phyloP scores from a whole-genome alignment of 2,113 vertebrate genomes.

The Mustela lutreola region DNA sequence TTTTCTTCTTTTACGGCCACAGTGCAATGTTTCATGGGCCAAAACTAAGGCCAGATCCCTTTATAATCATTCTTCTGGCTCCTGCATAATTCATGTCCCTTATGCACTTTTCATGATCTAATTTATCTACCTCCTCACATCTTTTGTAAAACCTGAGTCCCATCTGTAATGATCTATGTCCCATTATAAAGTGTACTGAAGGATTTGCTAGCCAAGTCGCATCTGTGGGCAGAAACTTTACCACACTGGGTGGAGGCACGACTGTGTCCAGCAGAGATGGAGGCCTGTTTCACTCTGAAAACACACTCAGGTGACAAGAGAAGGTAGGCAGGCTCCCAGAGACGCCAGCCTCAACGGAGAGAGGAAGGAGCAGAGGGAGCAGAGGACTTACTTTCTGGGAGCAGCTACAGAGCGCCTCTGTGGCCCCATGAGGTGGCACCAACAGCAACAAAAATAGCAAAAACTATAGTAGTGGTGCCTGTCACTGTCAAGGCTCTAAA shows the following conservation, averaged over 20 bases:
- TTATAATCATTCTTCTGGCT: conserved; percentile 88
- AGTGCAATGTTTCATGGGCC: conserved; percentile 86
- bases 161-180: conserved; percentile 87
- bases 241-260: conserved; percentile 64
- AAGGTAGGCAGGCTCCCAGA: not conserved
- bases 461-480: rapidly evolving
- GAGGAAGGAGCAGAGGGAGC: not conserved
- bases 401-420: not conserved
- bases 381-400: not conserved
- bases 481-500: not conserved
- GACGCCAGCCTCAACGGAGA: not conserved
- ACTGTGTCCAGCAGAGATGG: conserved; percentile 60
- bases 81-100: conserved; percentile 87
- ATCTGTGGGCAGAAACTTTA: conserved; percentile 76
- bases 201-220: conserved; percentile 77
- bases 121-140: conserved; percentile 89
- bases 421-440: too few relatives aligned
- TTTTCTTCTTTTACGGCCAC: conserved; percentile 83
- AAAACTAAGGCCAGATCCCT: conserved; percentile 84
- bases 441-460: rapidly evolving
- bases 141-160: conserved; percentile 88
- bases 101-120: conserved; percentile 89
- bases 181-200: conserved; percentile 81
- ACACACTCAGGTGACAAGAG: not conserved
- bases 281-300: not conserved